Evolutionary conservation across 2,888 invertebrate species (phyloP).

Genomic region (Diaphora mendica): DNA sequence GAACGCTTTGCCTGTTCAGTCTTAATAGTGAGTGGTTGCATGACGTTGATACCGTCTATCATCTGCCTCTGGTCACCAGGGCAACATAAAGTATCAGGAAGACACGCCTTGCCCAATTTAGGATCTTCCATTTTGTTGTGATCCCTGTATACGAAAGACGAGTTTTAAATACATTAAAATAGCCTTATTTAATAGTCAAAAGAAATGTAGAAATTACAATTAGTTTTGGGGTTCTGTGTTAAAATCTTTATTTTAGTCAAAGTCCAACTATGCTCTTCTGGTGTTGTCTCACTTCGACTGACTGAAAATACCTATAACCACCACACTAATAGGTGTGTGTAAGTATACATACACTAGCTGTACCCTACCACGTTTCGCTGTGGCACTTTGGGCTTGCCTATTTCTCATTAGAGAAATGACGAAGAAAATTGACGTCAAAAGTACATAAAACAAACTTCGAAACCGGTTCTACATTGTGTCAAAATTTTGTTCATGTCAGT

Average conservation of each 20-base stretch:
- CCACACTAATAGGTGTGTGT: too few species aligned
- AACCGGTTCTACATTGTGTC: too few species aligned
- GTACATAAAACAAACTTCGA: too few species aligned
- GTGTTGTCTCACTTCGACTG: not conserved
- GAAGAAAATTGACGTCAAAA: too few species aligned
- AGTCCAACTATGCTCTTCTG: not conserved
- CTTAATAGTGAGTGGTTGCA: constrained; percentile 84
- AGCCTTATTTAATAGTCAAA: not conserved
- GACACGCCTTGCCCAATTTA: constrained; percentile 74
- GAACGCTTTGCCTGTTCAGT: constrained; percentile 82
- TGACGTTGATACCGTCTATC: constrained; percentile 72
- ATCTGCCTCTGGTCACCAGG: constrained; percentile 74
- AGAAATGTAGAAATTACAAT: not conserved
- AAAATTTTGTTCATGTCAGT: not conserved
- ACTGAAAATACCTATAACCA: too few species aligned
- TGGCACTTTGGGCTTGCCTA: too few species aligned
- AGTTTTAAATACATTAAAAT: not conserved
- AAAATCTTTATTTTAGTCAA: not conserved
- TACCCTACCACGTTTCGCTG: too few species aligned
- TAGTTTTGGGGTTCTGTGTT: not conserved
- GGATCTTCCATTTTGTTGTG: constrained; percentile 78
- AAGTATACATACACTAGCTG: too few species aligned
- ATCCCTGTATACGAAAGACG: constrained; percentile 62
- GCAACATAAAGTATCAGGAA: constrained; percentile 77
- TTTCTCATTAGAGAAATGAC: too few species aligned